Evolutionary conservation across 2,113 vertebrate genomes (phyloP), one percentile per base, ranked within the genome.

Genomic region (Corythaeola cristata): DNA sequence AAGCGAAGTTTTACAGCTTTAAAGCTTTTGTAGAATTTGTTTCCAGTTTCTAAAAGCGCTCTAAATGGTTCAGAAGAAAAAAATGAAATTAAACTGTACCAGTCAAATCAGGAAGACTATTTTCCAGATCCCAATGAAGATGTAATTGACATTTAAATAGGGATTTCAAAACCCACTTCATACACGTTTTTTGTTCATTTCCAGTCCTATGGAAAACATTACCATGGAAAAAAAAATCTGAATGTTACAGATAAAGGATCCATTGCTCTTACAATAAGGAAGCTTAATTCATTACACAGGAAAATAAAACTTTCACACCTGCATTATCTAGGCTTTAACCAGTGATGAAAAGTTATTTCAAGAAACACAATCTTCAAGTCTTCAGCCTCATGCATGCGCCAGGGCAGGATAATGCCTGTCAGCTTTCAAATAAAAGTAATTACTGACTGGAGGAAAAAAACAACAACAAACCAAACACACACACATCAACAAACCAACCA

Each of bases 101-200:
- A 85, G 91, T 85, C 92, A 94, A 98, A 93, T 21, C 67, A 93
- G 67, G 85, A 96, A 95, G 64, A 75, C 60, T 82, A 50, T 97
- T 97, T 58, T 96, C 95, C 94, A 95, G 96, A 90, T 93, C 72
- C 87, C 81, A 92, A 94, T 55, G 60, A 97, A 97, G 97, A 96
- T 45, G 30, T 75, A 95, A 66, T 58, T 78, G 85, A 88, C 94
- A 86, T 66, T 82, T 84, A 82, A 88, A 85, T 2, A 79, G 8
- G 28, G 77, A 88, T 96, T 95, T 94, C 89, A 96, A 96, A 88
- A 97, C 90, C 63, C 49, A 87, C 71, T 82, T 59, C 76, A 73
- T 11, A 32, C 33, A 41, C 11, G 0, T 10, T 55, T 92, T 82
- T 92, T 55, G 75, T 83, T 88, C 37, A 75, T 84, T 78, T 64